A percentile compares a stretch with the other conserved stretches of the same genome.
Conservation (phyloP, 1,140 invertebrate genomes). For the Drosophila trapezifrons region DNA sequence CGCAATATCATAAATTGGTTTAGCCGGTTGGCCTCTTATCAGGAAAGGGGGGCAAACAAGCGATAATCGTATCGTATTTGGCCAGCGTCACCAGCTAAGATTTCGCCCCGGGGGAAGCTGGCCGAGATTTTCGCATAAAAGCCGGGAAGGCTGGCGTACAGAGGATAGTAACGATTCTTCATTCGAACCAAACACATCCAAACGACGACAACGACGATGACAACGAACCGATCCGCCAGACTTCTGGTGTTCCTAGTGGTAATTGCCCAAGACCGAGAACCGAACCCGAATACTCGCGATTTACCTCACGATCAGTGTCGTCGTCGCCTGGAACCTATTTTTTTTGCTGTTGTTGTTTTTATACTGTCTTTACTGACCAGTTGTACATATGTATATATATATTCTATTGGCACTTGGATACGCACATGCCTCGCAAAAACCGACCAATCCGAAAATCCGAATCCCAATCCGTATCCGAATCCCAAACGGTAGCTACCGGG, state of each 20-base stretch:
- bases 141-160: slow-evolving; percentile 1
- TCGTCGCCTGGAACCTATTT: neutral
- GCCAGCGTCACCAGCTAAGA: slow-evolving; percentile 51
- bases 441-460: slow-evolving; percentile 15
- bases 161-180: slow-evolving; percentile 73
- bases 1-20: slow-evolving; percentile 79
- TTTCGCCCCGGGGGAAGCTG: slow-evolving; percentile 35
- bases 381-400: slow-evolving; percentile 38
- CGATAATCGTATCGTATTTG: slow-evolving; percentile 69
- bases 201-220: slow-evolving; percentile 74
- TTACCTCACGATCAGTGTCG: neutral
- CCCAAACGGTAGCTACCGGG: slow-evolving; percentile 70
- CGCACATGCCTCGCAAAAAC: slow-evolving; percentile 51
- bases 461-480: slow-evolving; percentile 18
- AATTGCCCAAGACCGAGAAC: slow-evolving; percentile 51
- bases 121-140: slow-evolving; percentile 56
- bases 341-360: slow-evolving; percentile 24
- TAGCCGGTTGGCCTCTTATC: slow-evolving; percentile 49
- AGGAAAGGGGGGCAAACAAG: slow-evolving; percentile 48
- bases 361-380: slow-evolving; percentile 58
- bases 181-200: slow-evolving; percentile 67
- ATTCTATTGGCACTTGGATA: slow-evolving; percentile 74
- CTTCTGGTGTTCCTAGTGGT: slow-evolving; percentile 71
- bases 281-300: slow-evolving; percentile 1
- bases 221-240: slow-evolving; percentile 71